phyloP scores from a whole-genome alignment of 2,797 vertebrate species.

The Cuniculus paca region DNA sequence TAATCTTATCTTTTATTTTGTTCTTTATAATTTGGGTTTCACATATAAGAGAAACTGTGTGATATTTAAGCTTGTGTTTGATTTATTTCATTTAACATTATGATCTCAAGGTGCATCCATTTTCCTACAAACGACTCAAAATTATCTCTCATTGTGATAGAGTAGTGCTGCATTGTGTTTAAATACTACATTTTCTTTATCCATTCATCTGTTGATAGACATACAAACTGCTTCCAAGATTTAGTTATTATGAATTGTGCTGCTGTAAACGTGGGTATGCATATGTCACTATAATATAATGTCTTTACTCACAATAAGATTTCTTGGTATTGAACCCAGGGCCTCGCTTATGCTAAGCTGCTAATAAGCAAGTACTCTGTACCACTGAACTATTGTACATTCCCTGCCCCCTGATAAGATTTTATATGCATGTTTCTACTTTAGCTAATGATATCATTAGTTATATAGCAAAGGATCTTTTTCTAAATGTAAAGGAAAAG shows the following conservation, averaged over 20 bases:
- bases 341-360: background rate
- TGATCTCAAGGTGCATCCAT: background rate
- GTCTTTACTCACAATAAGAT: background rate
- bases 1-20: background rate
- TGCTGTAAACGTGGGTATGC: background rate
- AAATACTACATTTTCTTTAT: background rate
- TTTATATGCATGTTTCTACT: slow-evolving; percentile 34
- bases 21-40: background rate
- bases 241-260: background rate
- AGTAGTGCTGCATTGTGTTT: background rate
- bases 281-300: background rate
- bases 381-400: background rate
- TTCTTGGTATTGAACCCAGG: background rate
- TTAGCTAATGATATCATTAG: slow-evolving; percentile 50
- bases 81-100: background rate
- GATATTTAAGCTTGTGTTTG: background rate
- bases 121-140: background rate
- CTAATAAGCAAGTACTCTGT: background rate
- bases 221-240: background rate
- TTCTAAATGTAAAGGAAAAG: slow-evolving; percentile 78
- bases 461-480: slow-evolving; percentile 56
- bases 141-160: background rate
- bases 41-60: background rate
- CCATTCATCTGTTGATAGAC: background rate
- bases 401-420: background rate